These are phyloP conservation scores for Antechinus stuartii DNA, from an alignment of 2,113 vertebrate genomes.

Conservation along the genomic window DNA sequence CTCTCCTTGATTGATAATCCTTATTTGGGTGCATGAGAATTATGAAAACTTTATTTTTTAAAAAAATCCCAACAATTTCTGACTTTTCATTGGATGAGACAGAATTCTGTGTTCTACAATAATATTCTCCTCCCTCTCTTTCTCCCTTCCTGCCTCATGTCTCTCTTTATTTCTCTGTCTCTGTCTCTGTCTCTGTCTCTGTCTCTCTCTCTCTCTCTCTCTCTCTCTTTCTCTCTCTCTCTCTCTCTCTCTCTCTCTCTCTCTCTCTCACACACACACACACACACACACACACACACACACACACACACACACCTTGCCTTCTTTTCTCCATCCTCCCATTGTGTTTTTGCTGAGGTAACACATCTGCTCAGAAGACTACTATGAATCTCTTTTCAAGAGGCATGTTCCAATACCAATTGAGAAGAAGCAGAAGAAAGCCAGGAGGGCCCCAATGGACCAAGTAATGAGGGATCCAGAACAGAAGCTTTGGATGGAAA, in stretches of 20 bases:
- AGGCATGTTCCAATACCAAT: neutral
- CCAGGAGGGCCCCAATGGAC: neutral
- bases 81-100: neutral
- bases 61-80: neutral
- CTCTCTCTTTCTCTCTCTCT: neutral
- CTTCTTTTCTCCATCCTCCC: neutral
- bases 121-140: neutral
- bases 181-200: neutral
- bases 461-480: neutral
- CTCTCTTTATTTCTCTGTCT: neutral
- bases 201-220: neutral
- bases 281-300: too few species aligned
- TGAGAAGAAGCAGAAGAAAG: neutral
- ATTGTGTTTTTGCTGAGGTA: neutral
- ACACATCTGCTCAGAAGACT: neutral
- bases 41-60: neutral
- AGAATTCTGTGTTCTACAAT: neutral
- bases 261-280: neutral
- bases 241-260: neutral
- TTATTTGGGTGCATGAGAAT: accelerated
- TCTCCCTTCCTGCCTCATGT: too few species aligned
- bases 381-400: constrained; percentile 10
- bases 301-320: too few species aligned
- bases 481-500: neutral
- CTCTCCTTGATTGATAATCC: neutral